A percentile compares a stretch with the other conserved stretches of the same genome.
These are phyloP conservation scores for Magallana gigas DNA, from an alignment of 1,140 invertebrate species.

Conservation along the genomic window DNA sequence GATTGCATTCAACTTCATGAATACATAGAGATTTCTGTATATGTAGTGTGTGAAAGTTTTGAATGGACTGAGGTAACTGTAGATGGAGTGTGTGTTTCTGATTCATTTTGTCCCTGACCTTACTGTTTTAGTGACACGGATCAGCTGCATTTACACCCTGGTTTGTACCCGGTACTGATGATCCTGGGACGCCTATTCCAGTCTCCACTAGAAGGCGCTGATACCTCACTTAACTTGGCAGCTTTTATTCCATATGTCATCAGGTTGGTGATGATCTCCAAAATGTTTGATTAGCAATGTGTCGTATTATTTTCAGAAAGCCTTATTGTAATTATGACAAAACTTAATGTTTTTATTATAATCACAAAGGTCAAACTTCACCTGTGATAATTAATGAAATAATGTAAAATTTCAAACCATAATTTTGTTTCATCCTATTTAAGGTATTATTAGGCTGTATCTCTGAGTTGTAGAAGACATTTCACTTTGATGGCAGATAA, in stretches of 20 bases:
- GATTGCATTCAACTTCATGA: background rate
- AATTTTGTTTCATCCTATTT: too few relatives aligned
- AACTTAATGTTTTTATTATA: background rate
- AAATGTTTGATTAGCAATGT: too few relatives aligned
- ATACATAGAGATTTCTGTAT: background rate
- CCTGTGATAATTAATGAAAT: background rate
- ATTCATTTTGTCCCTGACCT: background rate
- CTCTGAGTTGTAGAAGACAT: too few relatives aligned
- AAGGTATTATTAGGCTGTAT: too few relatives aligned
- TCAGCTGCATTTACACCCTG: slow-evolving; percentile 78
- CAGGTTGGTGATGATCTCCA: slow-evolving; percentile 59
- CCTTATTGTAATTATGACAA: too few relatives aligned
- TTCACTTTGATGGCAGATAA: too few relatives aligned
- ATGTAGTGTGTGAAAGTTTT: background rate
- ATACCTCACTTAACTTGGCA: slow-evolving; percentile 83
- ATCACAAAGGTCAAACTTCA: background rate
- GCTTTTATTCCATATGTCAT: slow-evolving; percentile 78
- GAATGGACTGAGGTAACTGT: background rate
- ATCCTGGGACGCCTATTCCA: slow-evolving; percentile 89
- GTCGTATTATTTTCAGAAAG: too few relatives aligned
- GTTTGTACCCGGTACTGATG: slow-evolving; percentile 88
- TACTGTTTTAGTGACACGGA: slow-evolving; percentile 66
- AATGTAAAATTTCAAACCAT: too few relatives aligned
- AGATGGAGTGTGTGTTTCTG: background rate
- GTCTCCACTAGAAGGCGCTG: slow-evolving; percentile 84